A percentile compares a stretch with the other conserved stretches of the same genome.
These are phyloP conservation scores for Petaurus breviceps DNA, from an alignment of 2,113 vertebrate genomes.

Conservation along the genomic window DNA sequence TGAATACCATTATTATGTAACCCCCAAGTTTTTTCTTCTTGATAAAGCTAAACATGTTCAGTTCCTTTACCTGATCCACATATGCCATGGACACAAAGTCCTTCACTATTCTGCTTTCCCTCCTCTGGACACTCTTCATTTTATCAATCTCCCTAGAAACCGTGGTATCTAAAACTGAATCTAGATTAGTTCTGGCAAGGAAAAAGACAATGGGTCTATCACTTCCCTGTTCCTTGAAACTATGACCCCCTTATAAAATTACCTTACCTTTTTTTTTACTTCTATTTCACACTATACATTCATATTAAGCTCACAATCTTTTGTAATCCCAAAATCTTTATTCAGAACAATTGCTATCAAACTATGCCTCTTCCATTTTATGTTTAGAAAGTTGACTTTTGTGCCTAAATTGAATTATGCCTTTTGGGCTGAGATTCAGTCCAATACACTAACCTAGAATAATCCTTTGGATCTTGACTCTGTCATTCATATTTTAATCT, in stretches of 20 bases:
- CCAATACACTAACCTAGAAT: background rate
- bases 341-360: background rate
- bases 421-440: background rate
- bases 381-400: background rate
- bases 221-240: background rate
- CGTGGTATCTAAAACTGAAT: background rate
- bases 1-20: too few relatives aligned
- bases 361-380: background rate
- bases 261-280: background rate
- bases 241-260: background rate
- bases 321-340: background rate
- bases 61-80: too few relatives aligned
- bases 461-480: background rate
- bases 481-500: background rate
- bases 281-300: background rate
- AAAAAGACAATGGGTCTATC: background rate
- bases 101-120: background rate
- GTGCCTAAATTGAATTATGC: background rate
- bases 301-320: background rate
- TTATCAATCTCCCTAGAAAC: too few relatives aligned
- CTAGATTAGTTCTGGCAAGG: background rate
- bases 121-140: background rate
- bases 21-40: too few relatives aligned
- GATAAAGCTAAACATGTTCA: too few relatives aligned
- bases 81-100: background rate